phyloP scores from a whole-genome alignment of 2,888 invertebrate genomes.

The Icerya purchasi region DNA sequence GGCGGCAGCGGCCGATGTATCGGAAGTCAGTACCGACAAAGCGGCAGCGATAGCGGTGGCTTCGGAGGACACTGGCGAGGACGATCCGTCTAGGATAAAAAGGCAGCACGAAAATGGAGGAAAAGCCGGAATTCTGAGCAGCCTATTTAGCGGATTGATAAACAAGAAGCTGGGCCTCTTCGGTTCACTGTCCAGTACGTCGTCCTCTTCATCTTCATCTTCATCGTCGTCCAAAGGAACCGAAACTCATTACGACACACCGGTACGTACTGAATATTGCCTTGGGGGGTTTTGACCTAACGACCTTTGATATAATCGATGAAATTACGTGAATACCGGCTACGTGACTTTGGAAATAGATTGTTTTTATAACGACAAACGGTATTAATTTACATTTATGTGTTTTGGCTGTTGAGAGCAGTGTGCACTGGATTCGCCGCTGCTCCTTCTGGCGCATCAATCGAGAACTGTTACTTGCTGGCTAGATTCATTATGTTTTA shows the following conservation, averaged over 20 bases:
- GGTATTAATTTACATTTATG: too few relatives aligned
- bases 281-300: too few relatives aligned
- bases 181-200: neutral
- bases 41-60: neutral
- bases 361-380: too few relatives aligned
- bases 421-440: too few relatives aligned
- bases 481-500: too few relatives aligned
- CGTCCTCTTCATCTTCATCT: neutral
- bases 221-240: constrained; percentile 11
- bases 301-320: too few relatives aligned
- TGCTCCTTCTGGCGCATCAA: too few relatives aligned
- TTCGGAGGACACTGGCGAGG: neutral
- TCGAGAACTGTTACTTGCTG: too few relatives aligned
- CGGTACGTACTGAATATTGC: constrained; percentile 5
- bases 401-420: too few relatives aligned
- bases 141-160: neutral
- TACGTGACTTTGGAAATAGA: too few relatives aligned
- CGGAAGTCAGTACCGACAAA: neutral
- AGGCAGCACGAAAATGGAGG: neutral
- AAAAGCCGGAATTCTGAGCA: neutral
- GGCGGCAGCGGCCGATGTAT: neutral
- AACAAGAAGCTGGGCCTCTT: neutral
- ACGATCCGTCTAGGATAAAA: neutral
- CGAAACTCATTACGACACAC: constrained; percentile 10
- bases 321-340: too few relatives aligned